Base-by-base conservation (phyloP, 2,113 vertebrate species). In the Eublepharis macularius region DNA sequence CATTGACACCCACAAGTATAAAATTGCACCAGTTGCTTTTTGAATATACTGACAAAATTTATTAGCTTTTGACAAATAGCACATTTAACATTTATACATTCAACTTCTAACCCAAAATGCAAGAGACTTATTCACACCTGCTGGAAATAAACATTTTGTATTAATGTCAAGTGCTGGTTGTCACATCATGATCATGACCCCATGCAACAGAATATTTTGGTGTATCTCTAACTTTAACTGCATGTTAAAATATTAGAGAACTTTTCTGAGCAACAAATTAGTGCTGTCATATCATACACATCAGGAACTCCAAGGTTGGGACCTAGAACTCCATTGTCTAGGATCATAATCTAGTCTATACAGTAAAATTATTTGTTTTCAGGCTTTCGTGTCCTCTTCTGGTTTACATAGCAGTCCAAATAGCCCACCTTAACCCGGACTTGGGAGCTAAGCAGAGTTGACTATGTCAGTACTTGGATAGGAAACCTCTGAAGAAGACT, bases 121-220 rank as follows among this genome's bases (percentile, higher is more conserved):
- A 57, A 83, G 1, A 65, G 10, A 17, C 1, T 69, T 84, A 13
- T 34, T 87, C 85, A 51, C 19, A 16, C 8, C 0, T 49, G 9
- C 21, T 88, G 74, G 81, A 47, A 83, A 32, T 17, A 87, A 92
- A 88, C 34, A n/a, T 12, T 39, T 80, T 87, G 21, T 51, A 26
- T 83, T 73, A 16, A 54, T 54, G 80, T 41, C 70, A 24, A 68
- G 69, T 51, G 60, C 4, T 34, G 83, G 60, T 60, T 13, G 80
- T 88, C 21, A 14, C 14, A 65, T 43, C n/a, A 70, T 86, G 57
- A 80, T 86, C 74, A 65, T 80, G 68, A 73, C 24, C 2, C 1
- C 13, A 5, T n/a, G 66, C 49, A 45, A 4, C 11, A 88, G 6
- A 69, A 29, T 12, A 69, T 0, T 2, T 66, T 39, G 13, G 7